Conservation (phyloP, 2,113 vertebrate genomes). For the Leptobrachium leishanense region DNA sequence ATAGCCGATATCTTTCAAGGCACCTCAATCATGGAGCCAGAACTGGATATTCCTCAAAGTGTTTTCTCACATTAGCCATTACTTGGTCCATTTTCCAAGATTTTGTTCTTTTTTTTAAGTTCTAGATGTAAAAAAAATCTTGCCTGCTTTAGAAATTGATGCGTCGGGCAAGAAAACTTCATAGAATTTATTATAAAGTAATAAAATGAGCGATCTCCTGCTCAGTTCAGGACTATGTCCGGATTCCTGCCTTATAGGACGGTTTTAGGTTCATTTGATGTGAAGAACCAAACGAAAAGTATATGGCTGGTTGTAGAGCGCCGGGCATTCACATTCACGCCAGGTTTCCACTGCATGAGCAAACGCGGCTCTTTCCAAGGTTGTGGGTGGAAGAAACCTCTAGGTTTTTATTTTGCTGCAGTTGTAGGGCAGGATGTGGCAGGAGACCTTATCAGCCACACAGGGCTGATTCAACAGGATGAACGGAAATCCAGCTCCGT, state of each 20-base stretch:
- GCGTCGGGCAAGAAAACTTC: no score
- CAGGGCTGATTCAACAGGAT: constrained; percentile 59
- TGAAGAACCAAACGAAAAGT: neutral
- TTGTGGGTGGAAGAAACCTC: neutral
- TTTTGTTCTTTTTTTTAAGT: no score
- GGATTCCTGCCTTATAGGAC: neutral
- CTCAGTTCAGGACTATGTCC: neutral
- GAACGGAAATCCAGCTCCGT: constrained; percentile 61
- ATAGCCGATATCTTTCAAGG: no score
- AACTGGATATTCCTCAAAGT: no score
- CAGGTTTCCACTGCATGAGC: constrained; percentile 12
- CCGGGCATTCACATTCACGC: neutral
- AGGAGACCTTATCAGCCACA: constrained; percentile 51
- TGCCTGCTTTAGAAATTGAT: no score
- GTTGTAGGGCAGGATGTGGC: constrained; percentile 14
- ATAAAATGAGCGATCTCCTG: neutral
- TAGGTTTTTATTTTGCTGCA: neutral
- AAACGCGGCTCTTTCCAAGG: neutral
- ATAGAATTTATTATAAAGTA: no score
- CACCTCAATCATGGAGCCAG: no score
- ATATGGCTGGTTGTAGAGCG: neutral
- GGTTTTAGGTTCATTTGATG: neutral
- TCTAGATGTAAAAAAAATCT: no score
- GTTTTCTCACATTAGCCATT: no score
- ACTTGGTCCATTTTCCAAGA: no score